phyloP scores from a whole-genome alignment of 2,797 vertebrate species.

The Echiichthys vipera region DNA sequence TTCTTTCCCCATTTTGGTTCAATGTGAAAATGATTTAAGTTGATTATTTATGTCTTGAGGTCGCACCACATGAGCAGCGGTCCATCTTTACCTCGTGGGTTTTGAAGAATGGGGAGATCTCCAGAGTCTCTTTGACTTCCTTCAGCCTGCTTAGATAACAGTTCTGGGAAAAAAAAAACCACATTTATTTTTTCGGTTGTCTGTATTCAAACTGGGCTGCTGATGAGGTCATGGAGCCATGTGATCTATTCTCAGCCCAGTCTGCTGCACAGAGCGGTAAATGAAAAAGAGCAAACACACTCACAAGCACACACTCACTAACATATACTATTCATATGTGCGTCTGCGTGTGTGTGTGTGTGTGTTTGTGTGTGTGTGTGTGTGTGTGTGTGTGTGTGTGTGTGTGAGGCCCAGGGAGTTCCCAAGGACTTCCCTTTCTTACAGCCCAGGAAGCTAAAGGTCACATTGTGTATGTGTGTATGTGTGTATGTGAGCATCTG shows the following conservation, averaged over 20 bases:
- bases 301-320: not conserved
- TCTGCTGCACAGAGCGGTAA: not conserved
- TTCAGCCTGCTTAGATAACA: conserved; percentile 90
- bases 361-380: not conserved
- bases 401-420: conserved; percentile 34
- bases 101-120: conserved; percentile 93
- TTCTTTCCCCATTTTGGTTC: not conserved
- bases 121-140: conserved; percentile 89
- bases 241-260: not conserved
- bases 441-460: conserved; percentile 16
- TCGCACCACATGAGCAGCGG: not conserved
- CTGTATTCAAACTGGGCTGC: not conserved
- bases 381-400: not conserved
- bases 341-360: no score
- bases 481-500: not conserved
- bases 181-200: not conserved
- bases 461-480: conserved; percentile 8
- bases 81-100: conserved; percentile 90
- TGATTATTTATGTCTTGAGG: not conserved
- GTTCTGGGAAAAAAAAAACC: conserved; percentile 76
- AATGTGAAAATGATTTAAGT: not conserved
- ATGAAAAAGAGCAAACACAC: conserved; percentile 42
- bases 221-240: not conserved
- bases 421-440: conserved; percentile 56
- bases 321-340: no score